These are phyloP conservation scores for Hybos culiciformis DNA, from an alignment of 2,888 invertebrate genomes.

Conservation along the genomic window DNA sequence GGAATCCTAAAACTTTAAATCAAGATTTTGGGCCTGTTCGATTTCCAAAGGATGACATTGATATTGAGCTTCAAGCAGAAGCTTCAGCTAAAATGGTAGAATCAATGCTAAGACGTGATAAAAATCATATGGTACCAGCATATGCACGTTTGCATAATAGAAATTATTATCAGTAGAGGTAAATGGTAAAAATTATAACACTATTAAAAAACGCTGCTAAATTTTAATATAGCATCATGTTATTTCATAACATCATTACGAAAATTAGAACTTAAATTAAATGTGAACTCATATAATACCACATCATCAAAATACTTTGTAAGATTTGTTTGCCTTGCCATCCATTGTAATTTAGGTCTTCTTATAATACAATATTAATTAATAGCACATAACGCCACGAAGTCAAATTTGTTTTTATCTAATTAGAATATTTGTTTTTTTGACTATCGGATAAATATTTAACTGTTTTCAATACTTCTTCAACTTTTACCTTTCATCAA, in stretches of 20 bases:
- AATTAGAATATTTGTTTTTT: no score
- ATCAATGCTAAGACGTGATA: slow-evolving; percentile 29
- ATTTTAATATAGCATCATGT: background rate
- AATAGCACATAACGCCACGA: no score
- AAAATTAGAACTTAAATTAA: no score
- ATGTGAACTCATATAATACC: no score
- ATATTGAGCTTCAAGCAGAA: slow-evolving; percentile 20
- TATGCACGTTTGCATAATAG: slow-evolving; percentile 23
- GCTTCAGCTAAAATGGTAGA: slow-evolving; percentile 30
- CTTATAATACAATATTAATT: no score
- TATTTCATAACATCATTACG: background rate
- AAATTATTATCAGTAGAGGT: background rate
- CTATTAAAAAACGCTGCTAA: slow-evolving; percentile 10
- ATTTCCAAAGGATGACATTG: slow-evolving; percentile 16
- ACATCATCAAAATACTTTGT: no score
- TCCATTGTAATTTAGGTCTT: no score
- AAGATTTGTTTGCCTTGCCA: no score
- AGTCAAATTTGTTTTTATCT: no score
- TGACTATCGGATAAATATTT: no score
- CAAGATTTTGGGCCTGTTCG: slow-evolving; percentile 14
- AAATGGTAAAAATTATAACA: slow-evolving; percentile 10
- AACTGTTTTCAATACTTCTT: no score
- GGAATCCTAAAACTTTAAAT: slow-evolving; percentile 16
- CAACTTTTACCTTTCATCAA: no score
- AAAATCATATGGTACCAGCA: slow-evolving; percentile 26